Evolutionary conservation across 2,888 invertebrate species (phyloP).

Genomic region (Coecobrya sp.): DNA sequence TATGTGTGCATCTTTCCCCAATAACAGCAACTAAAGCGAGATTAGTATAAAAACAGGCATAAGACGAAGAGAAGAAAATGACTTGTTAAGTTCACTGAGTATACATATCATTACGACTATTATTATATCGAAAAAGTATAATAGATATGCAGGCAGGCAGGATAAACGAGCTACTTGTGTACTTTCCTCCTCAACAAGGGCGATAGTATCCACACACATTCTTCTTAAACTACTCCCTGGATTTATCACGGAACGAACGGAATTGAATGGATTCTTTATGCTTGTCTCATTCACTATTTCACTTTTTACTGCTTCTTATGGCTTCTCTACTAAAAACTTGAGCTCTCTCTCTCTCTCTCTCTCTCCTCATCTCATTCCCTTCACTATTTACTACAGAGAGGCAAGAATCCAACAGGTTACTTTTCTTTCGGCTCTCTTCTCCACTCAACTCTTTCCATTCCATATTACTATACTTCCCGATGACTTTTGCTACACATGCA

Average conservation of each 20-base stretch:
- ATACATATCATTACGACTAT: neutral
- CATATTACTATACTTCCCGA: neutral
- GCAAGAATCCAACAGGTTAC: slow-evolving; percentile 58
- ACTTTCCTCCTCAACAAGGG: neutral
- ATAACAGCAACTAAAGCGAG: no score
- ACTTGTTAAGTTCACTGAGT: neutral
- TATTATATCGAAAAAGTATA: no score
- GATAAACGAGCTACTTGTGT: neutral
- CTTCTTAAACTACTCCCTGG: neutral
- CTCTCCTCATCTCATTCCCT: neutral
- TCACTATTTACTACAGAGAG: neutral
- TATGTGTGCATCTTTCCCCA: no score
- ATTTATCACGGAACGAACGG: slow-evolving; percentile 5
- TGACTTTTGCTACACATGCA: neutral
- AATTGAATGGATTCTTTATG: slow-evolving; percentile 36
- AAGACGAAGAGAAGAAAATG: no score
- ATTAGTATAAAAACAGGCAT: no score
- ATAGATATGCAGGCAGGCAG: no score
- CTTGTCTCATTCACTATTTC: slow-evolving; percentile 33
- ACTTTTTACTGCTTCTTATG: neutral
- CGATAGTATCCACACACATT: neutral
- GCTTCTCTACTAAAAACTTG: slow-evolving; percentile 4
- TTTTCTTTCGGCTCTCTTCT: neutral
- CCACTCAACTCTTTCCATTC: neutral
- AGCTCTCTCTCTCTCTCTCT: neutral